Percentiles rank a stretch among this genome's conserved stretches.
Evolutionary conservation across 2,113 vertebrate species (phyloP).

Genomic region (Riparia riparia): DNA sequence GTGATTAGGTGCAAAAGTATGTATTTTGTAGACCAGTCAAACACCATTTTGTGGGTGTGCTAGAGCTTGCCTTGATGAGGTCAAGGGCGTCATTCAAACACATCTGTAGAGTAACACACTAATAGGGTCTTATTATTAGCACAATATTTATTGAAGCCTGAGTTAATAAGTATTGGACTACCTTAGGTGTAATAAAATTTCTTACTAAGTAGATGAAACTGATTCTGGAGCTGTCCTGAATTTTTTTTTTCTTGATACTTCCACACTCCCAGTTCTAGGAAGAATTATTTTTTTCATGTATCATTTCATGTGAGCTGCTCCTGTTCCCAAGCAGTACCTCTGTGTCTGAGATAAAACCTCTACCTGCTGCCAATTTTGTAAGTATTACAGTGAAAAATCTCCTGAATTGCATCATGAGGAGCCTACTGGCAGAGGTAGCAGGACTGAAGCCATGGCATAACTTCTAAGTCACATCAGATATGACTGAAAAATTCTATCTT

Average conservation of each 20-base stretch:
- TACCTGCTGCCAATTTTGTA: accelerated
- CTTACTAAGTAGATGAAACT: not conserved
- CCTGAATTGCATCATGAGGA: not conserved
- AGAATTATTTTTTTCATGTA: not conserved
- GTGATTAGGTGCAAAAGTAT: not conserved
- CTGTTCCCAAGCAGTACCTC: not conserved
- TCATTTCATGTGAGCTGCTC: not conserved
- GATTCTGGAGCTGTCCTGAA: not conserved
- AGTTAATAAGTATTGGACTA: not conserved
- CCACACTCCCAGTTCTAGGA: not conserved
- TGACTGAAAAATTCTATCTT: not conserved
- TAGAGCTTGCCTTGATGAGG: not conserved
- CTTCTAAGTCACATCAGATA: not conserved
- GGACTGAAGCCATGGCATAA: not conserved
- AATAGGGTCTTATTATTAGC: not conserved
- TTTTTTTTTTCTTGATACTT: not conserved
- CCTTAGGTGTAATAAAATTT: not conserved
- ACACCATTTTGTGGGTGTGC: not conserved
- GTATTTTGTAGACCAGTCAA: not conserved
- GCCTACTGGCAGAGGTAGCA: not conserved
- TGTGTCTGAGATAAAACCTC: not conserved
- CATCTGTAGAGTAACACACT: not conserved
- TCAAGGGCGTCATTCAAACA: not conserved
- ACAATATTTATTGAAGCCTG: not conserved
- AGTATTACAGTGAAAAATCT: not conserved